These are phyloP conservation scores for Carcina quercana DNA, from an alignment of 2,888 invertebrate genomes.

Conservation along the genomic window DNA sequence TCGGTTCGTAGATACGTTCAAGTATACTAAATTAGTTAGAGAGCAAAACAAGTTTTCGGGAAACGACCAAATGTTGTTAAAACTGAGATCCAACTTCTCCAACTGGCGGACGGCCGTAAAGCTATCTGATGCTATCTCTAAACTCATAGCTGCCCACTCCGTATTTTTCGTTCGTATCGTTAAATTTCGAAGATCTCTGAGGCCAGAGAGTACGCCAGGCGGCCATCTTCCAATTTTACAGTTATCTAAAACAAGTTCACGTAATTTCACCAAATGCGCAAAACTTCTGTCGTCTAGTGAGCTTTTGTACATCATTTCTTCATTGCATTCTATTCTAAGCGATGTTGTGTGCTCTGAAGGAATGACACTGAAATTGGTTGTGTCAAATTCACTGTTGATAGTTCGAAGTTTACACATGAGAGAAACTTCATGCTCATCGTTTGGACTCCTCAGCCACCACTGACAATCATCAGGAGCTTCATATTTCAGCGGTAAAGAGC, in stretches of 20 bases:
- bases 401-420: slow-evolving; percentile 87
- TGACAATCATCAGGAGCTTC: slow-evolving; percentile 92
- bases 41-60: slow-evolving; percentile 91
- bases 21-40: slow-evolving; percentile 82
- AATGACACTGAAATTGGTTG: slow-evolving; percentile 91
- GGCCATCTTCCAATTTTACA: slow-evolving; percentile 92
- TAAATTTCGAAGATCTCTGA: slow-evolving; percentile 87
- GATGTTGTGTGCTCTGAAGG: slow-evolving; percentile 89
- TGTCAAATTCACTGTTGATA: slow-evolving; percentile 90
- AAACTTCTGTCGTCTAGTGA: slow-evolving; percentile 85
- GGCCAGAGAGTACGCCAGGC: slow-evolving; percentile 84
- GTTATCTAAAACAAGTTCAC: slow-evolving; percentile 87
- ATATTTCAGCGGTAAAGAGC: slow-evolving; percentile 73
- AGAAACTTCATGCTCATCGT: slow-evolving; percentile 80
- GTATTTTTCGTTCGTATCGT: slow-evolving; percentile 90
- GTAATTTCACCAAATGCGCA: slow-evolving; percentile 84
- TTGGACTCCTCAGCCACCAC: slow-evolving; percentile 80
- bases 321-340: slow-evolving; percentile 85
- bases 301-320: slow-evolving; percentile 86
- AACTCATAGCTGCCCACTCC: slow-evolving; percentile 87
- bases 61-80: slow-evolving; percentile 92
- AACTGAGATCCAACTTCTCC: slow-evolving; percentile 88
- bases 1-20: slow-evolving; percentile 91
- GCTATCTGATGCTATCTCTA: slow-evolving; percentile 86
- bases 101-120: slow-evolving; percentile 85